Evolutionary conservation across 2,888 invertebrate species (phyloP), one percentile per base, ranked within the genome.

Genomic region (Choristoneura rosaceana): DNA sequence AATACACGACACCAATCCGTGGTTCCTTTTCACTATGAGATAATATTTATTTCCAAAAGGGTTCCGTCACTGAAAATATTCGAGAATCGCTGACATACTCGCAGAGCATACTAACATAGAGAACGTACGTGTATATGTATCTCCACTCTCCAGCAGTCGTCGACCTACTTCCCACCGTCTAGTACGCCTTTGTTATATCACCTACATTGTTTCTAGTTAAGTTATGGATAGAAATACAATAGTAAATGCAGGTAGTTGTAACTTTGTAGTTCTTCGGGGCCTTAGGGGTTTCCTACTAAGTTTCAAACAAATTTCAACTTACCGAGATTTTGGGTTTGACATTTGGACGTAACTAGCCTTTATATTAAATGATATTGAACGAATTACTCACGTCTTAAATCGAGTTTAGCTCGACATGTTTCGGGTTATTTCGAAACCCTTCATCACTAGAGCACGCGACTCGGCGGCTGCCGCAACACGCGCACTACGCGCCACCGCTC

Each of bases 81-180:
- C 38, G 38, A 4, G 38, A 47, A 14, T 47, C 25, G 25, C 25
- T 25, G 2, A 4, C n/a, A 47, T 15, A n/a, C 60, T 38, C 38
- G 2, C 2, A 12, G n/a, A n/a, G 38, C 15, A 60, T 15, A 38
- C 25, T 55, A 60, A 74, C 33, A 2, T 58, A 34, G 74, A 63
- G 75, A 78, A 76, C 81, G 79, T 81, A 77, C 80, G 74, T 77
- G 76, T 77, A 82, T 80, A 77, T 82, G 81, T 85, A 87, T 84
- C 86, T 87, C 78, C 81, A 77, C 87, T 86, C 69, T 43, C 76
- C 80, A 79, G 84, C 82, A 83, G 85, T 82, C 81, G 78, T 79
- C 84, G 91, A 81, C 89, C 90, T 82, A 90, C 83, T 87, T 91
- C 75, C 81, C 86, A 80, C 88, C 89, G 84, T 82, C 84, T 82